Percentiles rank a stretch among this genome's conserved stretches.
Conservation (phyloP, 2,113 vertebrate species). For the Cepphus grylle region DNA sequence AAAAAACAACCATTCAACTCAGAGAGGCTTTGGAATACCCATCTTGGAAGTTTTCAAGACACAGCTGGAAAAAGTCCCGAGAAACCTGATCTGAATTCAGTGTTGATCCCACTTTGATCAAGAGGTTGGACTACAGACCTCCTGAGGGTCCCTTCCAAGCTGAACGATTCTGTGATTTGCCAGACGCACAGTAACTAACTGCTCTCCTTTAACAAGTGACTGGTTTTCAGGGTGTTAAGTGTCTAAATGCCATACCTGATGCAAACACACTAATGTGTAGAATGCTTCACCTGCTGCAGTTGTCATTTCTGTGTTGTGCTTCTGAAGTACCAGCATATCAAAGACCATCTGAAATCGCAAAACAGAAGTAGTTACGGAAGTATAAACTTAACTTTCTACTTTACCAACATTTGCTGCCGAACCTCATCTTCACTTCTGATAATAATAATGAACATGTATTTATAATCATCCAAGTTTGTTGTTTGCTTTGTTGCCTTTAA, state of each 20-base stretch:
- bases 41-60: not conserved
- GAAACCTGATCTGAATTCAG: not conserved
- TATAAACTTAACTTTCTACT: not conserved
- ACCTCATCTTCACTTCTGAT: not conserved
- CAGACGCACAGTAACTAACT: not conserved
- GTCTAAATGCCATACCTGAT: slow-evolving; percentile 78
- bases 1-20: too few species aligned
- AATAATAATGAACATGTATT: not conserved
- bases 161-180: not conserved
- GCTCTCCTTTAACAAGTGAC: not conserved
- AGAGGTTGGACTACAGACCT: not conserved
- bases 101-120: not conserved
- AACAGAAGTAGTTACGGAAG: not conserved
- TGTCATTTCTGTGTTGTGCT: slow-evolving; percentile 98
- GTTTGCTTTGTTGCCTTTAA: not conserved
- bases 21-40: not conserved
- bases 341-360: slow-evolving; percentile 89
- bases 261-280: slow-evolving; percentile 96
- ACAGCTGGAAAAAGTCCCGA: not conserved
- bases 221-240: not conserved
- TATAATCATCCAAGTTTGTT: not conserved
- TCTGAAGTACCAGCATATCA: slow-evolving; percentile 98
- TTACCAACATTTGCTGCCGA: not conserved
- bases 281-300: slow-evolving; percentile 96
- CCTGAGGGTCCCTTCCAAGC: not conserved